Base-by-base conservation (phyloP, 2,888 invertebrate genomes). In the Stegophylla sp. region DNA sequence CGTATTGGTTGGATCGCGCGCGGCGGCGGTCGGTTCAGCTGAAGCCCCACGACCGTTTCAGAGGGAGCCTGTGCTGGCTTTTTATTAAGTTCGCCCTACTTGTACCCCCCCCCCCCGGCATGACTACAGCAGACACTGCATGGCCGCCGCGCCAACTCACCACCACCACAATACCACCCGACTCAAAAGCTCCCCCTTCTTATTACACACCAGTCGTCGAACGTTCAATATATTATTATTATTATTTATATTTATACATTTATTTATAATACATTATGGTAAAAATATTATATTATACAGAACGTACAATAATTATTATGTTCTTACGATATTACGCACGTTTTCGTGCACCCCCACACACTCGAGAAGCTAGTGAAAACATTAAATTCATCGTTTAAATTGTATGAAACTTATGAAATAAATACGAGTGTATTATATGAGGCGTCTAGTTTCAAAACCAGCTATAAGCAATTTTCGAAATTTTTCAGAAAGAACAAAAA, bases 41-140 rank as follows among this genome's bases (percentile, higher is more conserved):
- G 79, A 79, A 79, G 79, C 79, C 69, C 79, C 41, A 79, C 61
- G 48, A 79, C 17, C 23, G 79, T 71, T 69, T 48, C 5, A 28
- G 34, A 34, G 69, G 61, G 79, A 79, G 79, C 61, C 79, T 79
- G 79, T 51, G 79, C 41, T 71, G 79, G 79, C 69, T 77, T 69
- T 79, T 79, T 79, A 79, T 79, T 79, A 71, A 79, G 79, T 79
- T 71, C 71, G 23, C 69, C 79, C 79, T 79, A 61, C 51, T 69
- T 79, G 48, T 45, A 61, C 67, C 28, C 71, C 69, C 79, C 63
- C 48, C 59, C 61, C 59, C 34, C 26, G 7, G 7, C 34, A 12
- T n/a, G n/a, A 41, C 20, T 1, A 12, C 41, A n/a, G n/a, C n/a
- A n/a, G n/a, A n/a, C 9, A 51, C 13, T 3, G 4, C 15, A n/a